Conservation (phyloP, 2,888 invertebrate genomes). For the Acleris emargana region DNA sequence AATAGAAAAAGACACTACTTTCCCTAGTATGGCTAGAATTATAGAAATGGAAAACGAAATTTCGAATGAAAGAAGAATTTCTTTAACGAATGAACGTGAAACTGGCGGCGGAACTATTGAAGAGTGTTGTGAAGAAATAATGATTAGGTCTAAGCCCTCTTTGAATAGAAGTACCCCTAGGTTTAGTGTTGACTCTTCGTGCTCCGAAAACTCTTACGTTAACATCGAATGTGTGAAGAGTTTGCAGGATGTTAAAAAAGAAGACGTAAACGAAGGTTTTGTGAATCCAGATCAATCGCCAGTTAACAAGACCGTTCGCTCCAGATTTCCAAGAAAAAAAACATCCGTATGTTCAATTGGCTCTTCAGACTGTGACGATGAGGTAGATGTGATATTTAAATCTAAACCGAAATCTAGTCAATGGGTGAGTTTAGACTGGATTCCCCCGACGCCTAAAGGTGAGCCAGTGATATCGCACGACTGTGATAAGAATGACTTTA, state of each 20-base stretch:
- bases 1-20: slow-evolving; percentile 69
- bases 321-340: slow-evolving; percentile 78
- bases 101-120: slow-evolving; percentile 70
- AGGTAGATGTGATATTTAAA: slow-evolving; percentile 82
- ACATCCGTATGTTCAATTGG: slow-evolving; percentile 81
- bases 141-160: slow-evolving; percentile 67
- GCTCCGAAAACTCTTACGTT: slow-evolving; percentile 83
- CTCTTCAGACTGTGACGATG: slow-evolving; percentile 81
- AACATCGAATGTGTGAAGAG: slow-evolving; percentile 81
- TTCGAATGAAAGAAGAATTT: slow-evolving; percentile 78
- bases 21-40: slow-evolving; percentile 78
- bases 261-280: slow-evolving; percentile 63
- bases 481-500: slow-evolving; percentile 83
- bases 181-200: slow-evolving; percentile 81
- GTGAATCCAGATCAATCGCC: slow-evolving; percentile 64
- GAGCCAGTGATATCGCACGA: slow-evolving; percentile 78
- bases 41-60: slow-evolving; percentile 81
- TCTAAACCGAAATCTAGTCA: slow-evolving; percentile 84
- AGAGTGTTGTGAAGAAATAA: slow-evolving; percentile 65
- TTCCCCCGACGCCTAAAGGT: slow-evolving; percentile 78
- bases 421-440: slow-evolving; percentile 83
- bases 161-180: slow-evolving; percentile 71
- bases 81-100: slow-evolving; percentile 77
- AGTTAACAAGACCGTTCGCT: slow-evolving; percentile 66
- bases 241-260: slow-evolving; percentile 81